Evolutionary conservation across 1,140 invertebrate species (phyloP), one percentile per base, ranked within the genome.

Genomic region (Scylla paramamosain): DNA sequence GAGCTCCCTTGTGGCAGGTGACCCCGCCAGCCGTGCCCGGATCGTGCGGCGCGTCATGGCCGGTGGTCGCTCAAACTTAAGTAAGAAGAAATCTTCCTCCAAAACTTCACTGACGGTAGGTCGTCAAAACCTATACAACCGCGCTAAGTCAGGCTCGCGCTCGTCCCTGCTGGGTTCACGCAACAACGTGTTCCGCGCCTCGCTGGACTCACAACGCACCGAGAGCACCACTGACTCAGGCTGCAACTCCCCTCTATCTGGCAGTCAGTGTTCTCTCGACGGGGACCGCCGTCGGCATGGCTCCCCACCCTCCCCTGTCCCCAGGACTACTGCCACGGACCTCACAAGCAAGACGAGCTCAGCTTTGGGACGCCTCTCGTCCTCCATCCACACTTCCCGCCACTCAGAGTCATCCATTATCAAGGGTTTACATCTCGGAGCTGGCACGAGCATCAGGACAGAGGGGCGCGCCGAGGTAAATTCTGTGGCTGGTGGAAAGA

Each of bases 181-280:
- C n/a, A 95, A 95, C 46, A 95, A 95, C 88, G 25, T 95, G n/a
- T 95, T 95, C 87, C 32, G 95, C 32, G 92, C 95, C 12, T 93
- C 92, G 59, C 46, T 95, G 25, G 95, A 95, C 45, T 95, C 95
- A 12, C 95, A 95, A 92, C 89, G 88, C 46, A 95, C 95, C 28
- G 95, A 95, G 52, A 95, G 95, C 86, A 95, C 95, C 8, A 95
- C 95, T 28, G 95, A 95, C 91, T 95, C 95, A 8, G 95, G 95
- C 46, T 95, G 95, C 92, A 95, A 95, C 82, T 95, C 95, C 16
- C 95, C 95, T 0, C 45, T 95, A n/a, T 95, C 90, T 20, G 95
- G 95, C 16, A 95, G 95, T 29, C 95, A 95, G 95, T 93, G 92
- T 84, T 95, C 95, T 2, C 92, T 95, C 10, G 95, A 95, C 52